Conservation (phyloP, 1,140 invertebrate species). For the Phortica variegata region DNA sequence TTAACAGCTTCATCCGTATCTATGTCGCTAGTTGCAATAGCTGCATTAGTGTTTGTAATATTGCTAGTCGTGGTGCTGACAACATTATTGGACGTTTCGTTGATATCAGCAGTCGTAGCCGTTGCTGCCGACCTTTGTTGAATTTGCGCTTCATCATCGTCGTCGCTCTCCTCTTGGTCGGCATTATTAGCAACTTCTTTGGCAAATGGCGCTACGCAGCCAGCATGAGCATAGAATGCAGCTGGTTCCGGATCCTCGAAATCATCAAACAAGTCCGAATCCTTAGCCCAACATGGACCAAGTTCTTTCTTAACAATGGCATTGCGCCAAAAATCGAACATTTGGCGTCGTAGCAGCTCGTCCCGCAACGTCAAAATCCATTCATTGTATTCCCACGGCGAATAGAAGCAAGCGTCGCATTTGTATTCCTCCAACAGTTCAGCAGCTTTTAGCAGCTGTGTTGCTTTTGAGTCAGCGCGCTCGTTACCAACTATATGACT, state of each 20-base stretch:
- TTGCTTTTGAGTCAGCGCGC: conserved; percentile 8
- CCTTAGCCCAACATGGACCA: conserved; percentile 36
- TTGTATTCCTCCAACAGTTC: conserved; percentile 36
- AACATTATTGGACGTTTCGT: no score
- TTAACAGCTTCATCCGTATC: no score
- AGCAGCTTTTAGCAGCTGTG: conserved; percentile 26
- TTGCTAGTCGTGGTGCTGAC: no score
- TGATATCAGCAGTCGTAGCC: no score
- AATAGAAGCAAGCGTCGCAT: conserved; percentile 35
- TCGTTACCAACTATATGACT: no score
- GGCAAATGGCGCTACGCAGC: conserved; percentile 35
- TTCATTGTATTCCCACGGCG: conserved; percentile 30
- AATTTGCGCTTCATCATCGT: neutral
- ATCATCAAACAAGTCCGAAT: conserved; percentile 40
- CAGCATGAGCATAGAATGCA: conserved; percentile 40
- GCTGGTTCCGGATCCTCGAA: conserved; percentile 22
- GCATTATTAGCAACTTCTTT: no score
- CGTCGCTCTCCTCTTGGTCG: no score
- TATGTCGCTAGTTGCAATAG: no score
- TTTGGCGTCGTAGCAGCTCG: conserved; percentile 24
- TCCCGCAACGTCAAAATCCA: conserved; percentile 43
- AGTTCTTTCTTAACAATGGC: conserved; percentile 38
- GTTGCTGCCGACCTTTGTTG: neutral
- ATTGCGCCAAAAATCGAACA: conserved; percentile 41
- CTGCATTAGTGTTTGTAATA: no score